Evolutionary conservation across 2,888 invertebrate genomes (phyloP).

Genomic region (Tanaodytes sp.): DNA sequence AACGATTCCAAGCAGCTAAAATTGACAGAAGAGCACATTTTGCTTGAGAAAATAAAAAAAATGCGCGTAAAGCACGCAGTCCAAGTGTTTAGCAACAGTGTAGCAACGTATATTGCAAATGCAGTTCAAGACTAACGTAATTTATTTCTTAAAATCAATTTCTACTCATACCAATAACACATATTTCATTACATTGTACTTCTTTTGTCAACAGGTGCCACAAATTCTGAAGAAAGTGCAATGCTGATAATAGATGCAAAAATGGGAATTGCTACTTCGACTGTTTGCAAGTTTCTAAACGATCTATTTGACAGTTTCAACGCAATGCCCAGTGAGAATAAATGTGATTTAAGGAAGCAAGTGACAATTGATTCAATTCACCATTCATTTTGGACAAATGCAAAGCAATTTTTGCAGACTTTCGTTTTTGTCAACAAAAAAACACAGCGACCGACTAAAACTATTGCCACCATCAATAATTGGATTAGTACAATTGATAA

Average conservation of each 20-base stretch:
- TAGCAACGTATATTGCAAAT: no score
- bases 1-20: neutral
- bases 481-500: neutral
- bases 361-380: neutral
- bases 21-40: conserved; percentile 10
- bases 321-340: neutral
- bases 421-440: neutral
- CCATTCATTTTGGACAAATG: neutral
- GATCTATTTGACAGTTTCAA: neutral
- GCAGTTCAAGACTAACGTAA: no score
- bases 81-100: conserved; percentile 9
- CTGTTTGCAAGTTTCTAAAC: neutral
- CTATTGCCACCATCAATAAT: neutral
- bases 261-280: no score
- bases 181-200: no score
- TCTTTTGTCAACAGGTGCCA: no score
- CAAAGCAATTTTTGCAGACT: neutral
- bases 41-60: conserved; percentile 9
- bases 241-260: no score
- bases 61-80: conserved; percentile 22
- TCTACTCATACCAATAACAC: no score
- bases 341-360: neutral
- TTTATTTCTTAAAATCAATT: no score
- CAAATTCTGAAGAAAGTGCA: no score
- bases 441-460: neutral